Evolutionary conservation across 2,797 vertebrate genomes (phyloP).

Genomic region (Parauchenoglanis ngamensis): DNA sequence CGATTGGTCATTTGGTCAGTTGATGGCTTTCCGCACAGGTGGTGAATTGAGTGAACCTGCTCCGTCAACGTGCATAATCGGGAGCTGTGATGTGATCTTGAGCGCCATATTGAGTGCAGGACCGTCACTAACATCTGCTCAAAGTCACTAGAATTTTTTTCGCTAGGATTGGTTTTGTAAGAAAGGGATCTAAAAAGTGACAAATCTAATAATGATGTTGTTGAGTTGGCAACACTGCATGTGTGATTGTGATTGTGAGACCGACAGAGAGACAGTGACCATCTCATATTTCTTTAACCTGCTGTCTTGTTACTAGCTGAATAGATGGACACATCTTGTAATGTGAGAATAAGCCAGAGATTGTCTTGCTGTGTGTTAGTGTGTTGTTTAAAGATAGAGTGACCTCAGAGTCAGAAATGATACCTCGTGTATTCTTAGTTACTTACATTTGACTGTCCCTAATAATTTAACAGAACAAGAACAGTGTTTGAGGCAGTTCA

Average conservation of each 20-base stretch:
- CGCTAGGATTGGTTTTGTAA: neutral
- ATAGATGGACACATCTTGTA: slow-evolving; percentile 17
- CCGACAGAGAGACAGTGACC: neutral
- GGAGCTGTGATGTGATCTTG: neutral
- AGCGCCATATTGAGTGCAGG: neutral
- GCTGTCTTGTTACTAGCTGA: slow-evolving; percentile 29
- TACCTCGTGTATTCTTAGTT: slow-evolving; percentile 16
- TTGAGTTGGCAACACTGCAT: neutral
- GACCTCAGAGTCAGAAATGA: slow-evolving; percentile 21
- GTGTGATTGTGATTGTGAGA: neutral
- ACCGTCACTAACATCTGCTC: neutral
- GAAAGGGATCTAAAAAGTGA: neutral
- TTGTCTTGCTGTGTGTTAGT: slow-evolving; percentile 9
- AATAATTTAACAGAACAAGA: slow-evolving; percentile 11
- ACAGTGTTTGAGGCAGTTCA: neutral
- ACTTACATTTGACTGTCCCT: slow-evolving; percentile 29
- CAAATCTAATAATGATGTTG: neutral
- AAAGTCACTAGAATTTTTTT: neutral
- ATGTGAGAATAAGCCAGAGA: slow-evolving; percentile 34
- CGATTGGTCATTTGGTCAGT: neutral
- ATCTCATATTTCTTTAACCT: slow-evolving; percentile 27
- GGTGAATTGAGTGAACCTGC: neutral
- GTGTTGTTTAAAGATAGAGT: slow-evolving; percentile 23
- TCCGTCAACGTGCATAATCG: neutral
- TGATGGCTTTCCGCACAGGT: neutral